These are phyloP conservation scores for Copidosoma aretas DNA, from an alignment of 2,888 invertebrate genomes.

Conservation along the genomic window DNA sequence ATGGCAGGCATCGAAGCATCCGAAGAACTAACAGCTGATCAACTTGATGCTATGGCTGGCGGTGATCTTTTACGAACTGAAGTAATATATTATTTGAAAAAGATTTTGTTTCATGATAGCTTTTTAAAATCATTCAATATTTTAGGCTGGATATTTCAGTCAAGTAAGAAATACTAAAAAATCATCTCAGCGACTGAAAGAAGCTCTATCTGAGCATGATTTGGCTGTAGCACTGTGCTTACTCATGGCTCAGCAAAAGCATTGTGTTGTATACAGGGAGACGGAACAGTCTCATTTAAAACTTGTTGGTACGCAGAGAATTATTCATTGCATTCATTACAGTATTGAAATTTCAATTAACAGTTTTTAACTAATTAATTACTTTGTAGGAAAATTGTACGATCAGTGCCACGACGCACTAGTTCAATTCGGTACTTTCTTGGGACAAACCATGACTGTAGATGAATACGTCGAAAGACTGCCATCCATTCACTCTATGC, in stretches of 20 bases:
- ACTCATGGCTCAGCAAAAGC: constrained; percentile 95
- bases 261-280: constrained; percentile 89
- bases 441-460: constrained; percentile 90
- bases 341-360: neutral
- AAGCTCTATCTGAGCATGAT: constrained; percentile 92
- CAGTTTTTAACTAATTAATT: neutral
- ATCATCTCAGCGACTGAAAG: constrained; percentile 92
- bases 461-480: constrained; percentile 92
- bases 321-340: constrained; percentile 1
- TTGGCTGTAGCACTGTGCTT: constrained; percentile 92
- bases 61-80: constrained; percentile 95
- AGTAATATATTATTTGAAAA: constrained; percentile 65
- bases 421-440: constrained; percentile 96
- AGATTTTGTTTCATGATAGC: constrained; percentile 47
- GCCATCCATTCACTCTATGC: constrained; percentile 86
- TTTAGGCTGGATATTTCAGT: constrained; percentile 94
- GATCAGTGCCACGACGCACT: constrained; percentile 97
- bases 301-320: constrained; percentile 72
- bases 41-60: constrained; percentile 95
- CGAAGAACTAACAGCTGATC: constrained; percentile 95
- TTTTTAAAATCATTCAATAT: constrained; percentile 42
- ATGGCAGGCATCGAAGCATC: constrained; percentile 99
- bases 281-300: constrained; percentile 83
- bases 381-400: constrained; percentile 69
- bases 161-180: constrained; percentile 97